Evolutionary conservation across 2,113 vertebrate species (phyloP).

Genomic region (Paraplagusia blochii): DNA sequence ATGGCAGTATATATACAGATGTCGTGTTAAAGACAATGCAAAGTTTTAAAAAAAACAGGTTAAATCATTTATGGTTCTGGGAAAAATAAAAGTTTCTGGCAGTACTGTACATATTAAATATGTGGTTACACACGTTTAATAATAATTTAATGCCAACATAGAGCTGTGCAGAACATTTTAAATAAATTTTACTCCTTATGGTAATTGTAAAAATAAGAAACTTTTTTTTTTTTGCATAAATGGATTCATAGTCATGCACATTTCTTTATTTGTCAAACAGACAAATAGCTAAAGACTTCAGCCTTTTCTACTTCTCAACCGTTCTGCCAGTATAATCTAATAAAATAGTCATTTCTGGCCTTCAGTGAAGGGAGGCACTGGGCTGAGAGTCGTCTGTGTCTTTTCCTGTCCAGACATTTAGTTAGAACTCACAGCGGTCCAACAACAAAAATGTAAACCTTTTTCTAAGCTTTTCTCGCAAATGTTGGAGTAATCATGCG

Average conservation of each 20-base stretch:
- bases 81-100: neutral
- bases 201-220: too few relatives aligned
- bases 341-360: conserved; percentile 3
- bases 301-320: neutral
- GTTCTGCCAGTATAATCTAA: conserved; percentile 14
- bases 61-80: neutral
- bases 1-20: neutral
- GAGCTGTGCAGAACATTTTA: too few relatives aligned
- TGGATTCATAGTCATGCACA: neutral
- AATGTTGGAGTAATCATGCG: neutral
- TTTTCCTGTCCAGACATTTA: conserved; percentile 22
- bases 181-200: too few relatives aligned
- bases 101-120: neutral
- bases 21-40: neutral
- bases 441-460: too few relatives aligned
- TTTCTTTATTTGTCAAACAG: neutral
- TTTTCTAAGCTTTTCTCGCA: neutral
- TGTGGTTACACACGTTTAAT: neutral
- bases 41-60: neutral
- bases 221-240: neutral
- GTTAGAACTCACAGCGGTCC: too few relatives aligned
- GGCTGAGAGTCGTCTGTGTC: conserved; percentile 31
- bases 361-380: conserved; percentile 5
- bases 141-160: too few relatives aligned
- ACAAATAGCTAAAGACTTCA: neutral